Evolutionary conservation across 1,140 invertebrate species (phyloP).

Genomic region (Armadillidium nasatum): DNA sequence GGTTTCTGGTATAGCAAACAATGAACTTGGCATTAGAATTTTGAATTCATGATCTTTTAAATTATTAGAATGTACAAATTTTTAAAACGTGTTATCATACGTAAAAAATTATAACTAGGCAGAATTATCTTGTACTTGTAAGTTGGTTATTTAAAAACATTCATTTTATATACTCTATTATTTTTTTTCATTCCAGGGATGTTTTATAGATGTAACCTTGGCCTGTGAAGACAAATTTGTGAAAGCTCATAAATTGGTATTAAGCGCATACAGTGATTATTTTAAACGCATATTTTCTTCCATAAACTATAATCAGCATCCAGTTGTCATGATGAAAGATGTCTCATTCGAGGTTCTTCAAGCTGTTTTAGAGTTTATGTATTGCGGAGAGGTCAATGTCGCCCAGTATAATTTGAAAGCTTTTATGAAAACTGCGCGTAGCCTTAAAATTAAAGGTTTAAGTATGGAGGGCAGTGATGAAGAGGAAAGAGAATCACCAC

Average conservation of each 20-base stretch:
- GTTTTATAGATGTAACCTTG: conserved; percentile 20
- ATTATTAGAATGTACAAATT: no score
- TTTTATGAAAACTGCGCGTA: conserved; percentile 10
- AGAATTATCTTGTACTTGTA: no score
- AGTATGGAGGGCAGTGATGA: not conserved
- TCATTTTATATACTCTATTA: no score
- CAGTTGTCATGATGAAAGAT: conserved; percentile 21
- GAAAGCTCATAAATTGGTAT: conserved; percentile 5
- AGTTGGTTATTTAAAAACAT: no score
- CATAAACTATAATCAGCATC: conserved; percentile 4
- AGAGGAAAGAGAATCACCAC: not conserved
- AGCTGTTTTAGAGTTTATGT: conserved; percentile 21
- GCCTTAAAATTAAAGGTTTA: conserved; percentile 21
- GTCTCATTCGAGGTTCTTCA: not conserved
- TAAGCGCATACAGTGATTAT: conserved; percentile 13
- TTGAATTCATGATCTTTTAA: no score
- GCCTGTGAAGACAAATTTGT: not conserved
- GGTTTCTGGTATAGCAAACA: no score
- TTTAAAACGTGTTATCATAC: no score
- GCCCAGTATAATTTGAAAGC: conserved; percentile 11
- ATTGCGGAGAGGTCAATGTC: conserved; percentile 22
- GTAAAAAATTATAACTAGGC: no score
- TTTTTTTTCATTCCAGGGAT: conserved; percentile 5
- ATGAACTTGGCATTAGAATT: no score
- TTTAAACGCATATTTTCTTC: conserved; percentile 13